Evolutionary conservation across 2,113 vertebrate species (phyloP), one percentile per base, ranked within the genome.

Genomic region (Trinectes maculatus): DNA sequence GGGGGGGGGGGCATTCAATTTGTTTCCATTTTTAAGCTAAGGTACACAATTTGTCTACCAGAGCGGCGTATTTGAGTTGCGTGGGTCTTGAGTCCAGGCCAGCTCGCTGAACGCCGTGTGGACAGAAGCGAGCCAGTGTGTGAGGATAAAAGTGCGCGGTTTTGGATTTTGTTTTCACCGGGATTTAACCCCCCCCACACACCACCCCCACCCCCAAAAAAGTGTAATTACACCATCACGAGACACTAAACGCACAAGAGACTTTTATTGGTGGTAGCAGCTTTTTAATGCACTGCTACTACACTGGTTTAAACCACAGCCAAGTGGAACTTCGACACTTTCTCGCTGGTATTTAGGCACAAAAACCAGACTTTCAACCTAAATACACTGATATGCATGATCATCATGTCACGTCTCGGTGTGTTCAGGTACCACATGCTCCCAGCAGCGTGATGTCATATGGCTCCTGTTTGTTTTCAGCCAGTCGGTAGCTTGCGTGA

Each of bases 21-120:
- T 85, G 70, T 88, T 81, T 79, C 79, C 70, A 84, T 87, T 84
- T 88, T 76, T 80, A 71, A 67, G 63, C 60, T 24, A 59, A 77
- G 36, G 65, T 79, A 66, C 59, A 82, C 77, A 83, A 66, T 84
- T 89, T 84, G 79, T 85, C 83, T 77, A 69, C 71, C 29, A 7
- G 28, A 53, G 42, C 42, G 54, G 37, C 71, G 28, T 63, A 70
- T 80, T 82, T 79, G 71, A 69, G 51, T 51, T 36, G 22, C 34
- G 11, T 16, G 6, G 25, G 21, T 56, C 43, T 57, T 36, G 62
- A 63, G 57, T 40, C 49, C 3, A 13, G 16, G 69, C 65, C 59
- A 65, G 64, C 19, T 44, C 63, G 53, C 26, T 28, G 22, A 6
- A 15, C 10, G 33, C 16, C 57, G 24, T 54, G 58, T 22, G 54